These are phyloP conservation scores for Dendrocopos noguchii DNA, from an alignment of 2,113 vertebrate species.

Conservation along the genomic window DNA sequence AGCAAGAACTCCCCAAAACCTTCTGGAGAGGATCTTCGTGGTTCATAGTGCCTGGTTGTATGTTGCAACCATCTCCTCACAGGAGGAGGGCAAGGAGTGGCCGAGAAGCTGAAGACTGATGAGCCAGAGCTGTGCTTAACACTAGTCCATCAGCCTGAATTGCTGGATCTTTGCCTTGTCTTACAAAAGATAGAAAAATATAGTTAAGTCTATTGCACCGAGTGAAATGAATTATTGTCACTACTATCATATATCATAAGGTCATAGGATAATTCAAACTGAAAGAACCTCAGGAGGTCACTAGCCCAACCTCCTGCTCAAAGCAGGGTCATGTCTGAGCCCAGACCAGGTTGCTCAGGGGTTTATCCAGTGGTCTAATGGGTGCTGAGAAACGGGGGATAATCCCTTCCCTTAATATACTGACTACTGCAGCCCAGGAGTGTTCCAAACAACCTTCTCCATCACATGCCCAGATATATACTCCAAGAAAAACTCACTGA, in stretches of 20 bases:
- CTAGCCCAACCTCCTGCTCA: background rate
- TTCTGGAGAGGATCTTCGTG: background rate
- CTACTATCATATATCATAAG: background rate
- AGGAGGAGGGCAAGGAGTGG: background rate
- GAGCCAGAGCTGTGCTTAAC: background rate
- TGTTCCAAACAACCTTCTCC: background rate
- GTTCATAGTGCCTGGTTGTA: background rate
- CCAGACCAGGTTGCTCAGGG: background rate
- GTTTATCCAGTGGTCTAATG: background rate
- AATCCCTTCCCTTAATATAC: background rate
- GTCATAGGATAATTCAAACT: background rate
- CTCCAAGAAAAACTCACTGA: background rate
- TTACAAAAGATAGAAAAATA: background rate
- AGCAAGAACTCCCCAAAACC: background rate
- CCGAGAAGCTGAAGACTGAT: background rate
- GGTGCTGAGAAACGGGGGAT: background rate
- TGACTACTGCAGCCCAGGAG: background rate
- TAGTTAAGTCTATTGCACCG: background rate
- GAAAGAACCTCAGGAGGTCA: background rate
- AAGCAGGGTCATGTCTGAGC: background rate
- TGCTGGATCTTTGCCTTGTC: background rate
- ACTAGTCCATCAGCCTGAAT: background rate
- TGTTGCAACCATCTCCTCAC: background rate
- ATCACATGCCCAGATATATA: background rate
- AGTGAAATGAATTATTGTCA: background rate